Conservation (phyloP, 2,797 vertebrate genomes). For the Rhynchonycteris naso region DNA sequence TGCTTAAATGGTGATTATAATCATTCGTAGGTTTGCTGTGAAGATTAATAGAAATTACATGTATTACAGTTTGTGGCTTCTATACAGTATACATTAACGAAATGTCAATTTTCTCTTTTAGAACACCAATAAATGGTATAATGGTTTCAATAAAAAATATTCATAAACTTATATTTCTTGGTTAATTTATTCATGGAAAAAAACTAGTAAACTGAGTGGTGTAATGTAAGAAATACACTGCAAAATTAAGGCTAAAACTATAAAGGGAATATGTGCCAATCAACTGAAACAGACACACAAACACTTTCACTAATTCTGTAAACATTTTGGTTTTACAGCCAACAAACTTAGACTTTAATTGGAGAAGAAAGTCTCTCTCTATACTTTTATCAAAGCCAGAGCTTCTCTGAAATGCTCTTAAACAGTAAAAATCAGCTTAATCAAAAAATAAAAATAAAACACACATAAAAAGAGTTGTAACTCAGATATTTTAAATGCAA, state of each 20-base stretch:
- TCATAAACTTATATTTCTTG: not conserved
- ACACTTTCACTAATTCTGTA: not conserved
- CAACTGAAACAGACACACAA: not conserved
- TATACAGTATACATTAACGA: not conserved
- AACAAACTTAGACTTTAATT: not conserved
- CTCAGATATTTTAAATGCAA: not conserved
- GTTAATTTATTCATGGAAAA: not conserved
- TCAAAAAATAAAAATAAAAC: not conserved
- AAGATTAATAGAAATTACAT: not conserved
- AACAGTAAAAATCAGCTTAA: not conserved
- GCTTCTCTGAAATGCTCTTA: not conserved
- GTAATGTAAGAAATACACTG: not conserved
- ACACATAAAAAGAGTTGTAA: not conserved
- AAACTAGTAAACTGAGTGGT: not conserved
- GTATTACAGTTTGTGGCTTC: not conserved
- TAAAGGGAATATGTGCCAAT: not conserved
- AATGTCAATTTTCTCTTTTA: not conserved
- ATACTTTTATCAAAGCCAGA: not conserved
- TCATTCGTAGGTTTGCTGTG: not conserved
- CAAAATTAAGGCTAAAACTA: not conserved
- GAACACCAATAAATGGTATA: not conserved
- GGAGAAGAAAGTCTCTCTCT: not conserved
- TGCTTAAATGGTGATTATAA: not conserved
- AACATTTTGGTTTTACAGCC: not conserved
- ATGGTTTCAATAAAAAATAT: not conserved